Base-by-base conservation (phyloP, 1,140 invertebrate genomes). In the Drosophila navojoa region DNA sequence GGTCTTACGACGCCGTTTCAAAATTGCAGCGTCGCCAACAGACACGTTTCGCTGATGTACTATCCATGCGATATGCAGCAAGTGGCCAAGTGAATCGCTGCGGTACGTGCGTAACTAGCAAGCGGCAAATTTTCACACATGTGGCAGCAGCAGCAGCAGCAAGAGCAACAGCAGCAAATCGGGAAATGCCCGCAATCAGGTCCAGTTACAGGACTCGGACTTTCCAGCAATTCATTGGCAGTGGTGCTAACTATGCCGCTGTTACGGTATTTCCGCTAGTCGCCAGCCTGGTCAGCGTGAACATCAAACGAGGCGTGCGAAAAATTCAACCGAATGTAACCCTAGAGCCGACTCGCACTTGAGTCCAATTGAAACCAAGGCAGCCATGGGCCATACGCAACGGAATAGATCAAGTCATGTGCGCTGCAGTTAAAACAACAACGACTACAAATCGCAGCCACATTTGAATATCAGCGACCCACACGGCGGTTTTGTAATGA, bases 241-340 rank as follows among this genome's bases (percentile, higher is more conserved):
- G 71, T 84, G 76, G 71, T 84, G 76, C 49, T 69, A 79, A 78
- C 64, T 75, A 29, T 44, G 25, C 55, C 79, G 27, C 61, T 79
- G 67, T 77, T 81, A 82, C 71, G 82, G 84, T 86, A 82, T 87
- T 87, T 89, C 84, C 82, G 84, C 69, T 64, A 58, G 10, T 50
- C 27, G 27, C 27, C 64, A 40, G 45, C 49, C 54, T 74, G 60
- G 47, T 71, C 73, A 79, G 52, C 60, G 68, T 70, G 66, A 73
- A 90, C 81, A 72, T 90, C 86, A 90, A 90, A 90, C 86, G 55
- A 72, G 63, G 55, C 73, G 66, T 79, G 72, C 86, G 78, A 73
- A 74, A 90, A 81, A 61, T 90, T 86, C 81, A 49, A 53, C 29
- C 15, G 81, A 90, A 86, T 76, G 86, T 69, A 90, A 90, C 40